Evolutionary conservation across 2,797 vertebrate species (phyloP).

Genomic region (Eulemur albifrons): DNA sequence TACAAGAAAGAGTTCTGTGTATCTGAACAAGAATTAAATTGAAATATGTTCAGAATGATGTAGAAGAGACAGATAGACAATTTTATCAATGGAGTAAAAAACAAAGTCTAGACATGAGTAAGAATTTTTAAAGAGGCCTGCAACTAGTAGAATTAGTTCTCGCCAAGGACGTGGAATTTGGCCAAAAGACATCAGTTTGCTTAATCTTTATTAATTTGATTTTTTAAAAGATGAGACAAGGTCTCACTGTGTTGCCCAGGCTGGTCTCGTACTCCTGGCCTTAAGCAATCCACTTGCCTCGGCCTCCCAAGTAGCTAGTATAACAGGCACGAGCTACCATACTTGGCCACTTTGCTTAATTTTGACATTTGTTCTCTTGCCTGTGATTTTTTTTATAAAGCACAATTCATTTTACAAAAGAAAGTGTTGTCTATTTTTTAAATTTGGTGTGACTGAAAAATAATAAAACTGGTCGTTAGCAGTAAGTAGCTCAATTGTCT

Average conservation of each 20-base stretch:
- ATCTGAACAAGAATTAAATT: not conserved
- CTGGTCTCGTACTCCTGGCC: too few relatives aligned
- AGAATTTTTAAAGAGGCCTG: not conserved
- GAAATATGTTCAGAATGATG: not conserved
- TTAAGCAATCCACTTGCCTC: not conserved
- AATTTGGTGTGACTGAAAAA: not conserved
- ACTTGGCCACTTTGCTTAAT: not conserved
- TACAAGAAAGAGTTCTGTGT: not conserved
- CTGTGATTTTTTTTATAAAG: not conserved
- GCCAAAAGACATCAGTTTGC: not conserved
- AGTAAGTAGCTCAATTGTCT: not conserved
- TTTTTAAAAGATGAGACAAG: too few relatives aligned
- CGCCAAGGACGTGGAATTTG: not conserved
- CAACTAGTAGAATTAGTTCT: conserved; percentile 2
- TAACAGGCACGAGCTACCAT: not conserved
- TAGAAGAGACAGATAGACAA: not conserved
- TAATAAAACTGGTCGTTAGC: not conserved
- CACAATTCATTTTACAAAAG: not conserved
- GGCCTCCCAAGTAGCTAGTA: not conserved
- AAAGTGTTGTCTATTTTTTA: not conserved
- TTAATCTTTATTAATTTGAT: not conserved
- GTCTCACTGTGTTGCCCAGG: too few relatives aligned
- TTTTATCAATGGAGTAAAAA: not conserved
- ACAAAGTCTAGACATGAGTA: not conserved
- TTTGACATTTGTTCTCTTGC: not conserved